phyloP scores from a whole-genome alignment of 2,888 invertebrate genomes.

The Azorinus chamasolen region DNA sequence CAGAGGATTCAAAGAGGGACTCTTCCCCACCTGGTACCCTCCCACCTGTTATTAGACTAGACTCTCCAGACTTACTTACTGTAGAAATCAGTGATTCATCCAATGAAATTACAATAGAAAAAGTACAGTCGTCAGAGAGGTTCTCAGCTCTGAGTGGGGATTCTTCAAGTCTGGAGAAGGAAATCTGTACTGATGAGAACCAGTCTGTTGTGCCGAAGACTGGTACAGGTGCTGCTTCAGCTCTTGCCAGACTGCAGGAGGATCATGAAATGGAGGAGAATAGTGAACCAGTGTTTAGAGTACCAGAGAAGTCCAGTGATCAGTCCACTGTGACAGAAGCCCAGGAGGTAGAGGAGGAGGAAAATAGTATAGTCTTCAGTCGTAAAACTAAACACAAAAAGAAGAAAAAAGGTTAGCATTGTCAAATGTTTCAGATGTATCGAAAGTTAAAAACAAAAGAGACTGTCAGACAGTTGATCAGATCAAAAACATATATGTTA shows the following conservation, averaged over 20 bases:
- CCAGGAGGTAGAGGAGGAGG: neutral
- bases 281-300: conserved; percentile 34
- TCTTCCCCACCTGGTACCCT: conserved; percentile 54
- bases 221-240: conserved; percentile 56
- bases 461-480: too few relatives aligned
- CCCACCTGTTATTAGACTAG: conserved; percentile 75
- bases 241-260: conserved; percentile 35
- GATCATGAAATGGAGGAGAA: conserved; percentile 33
- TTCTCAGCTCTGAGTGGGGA: conserved; percentile 20
- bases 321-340: neutral
- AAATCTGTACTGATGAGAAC: conserved; percentile 13
- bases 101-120: conserved; percentile 20
- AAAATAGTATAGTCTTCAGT: conserved; percentile 73
- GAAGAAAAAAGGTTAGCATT: conserved; percentile 74
- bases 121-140: conserved; percentile 18
- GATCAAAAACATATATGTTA: too few relatives aligned
- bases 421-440: too few relatives aligned
- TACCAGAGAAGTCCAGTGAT: neutral
- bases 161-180: conserved; percentile 15
- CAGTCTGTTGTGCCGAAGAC: conserved; percentile 38
- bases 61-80: conserved; percentile 71
- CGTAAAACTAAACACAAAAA: conserved; percentile 68
- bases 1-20: conserved; percentile 5
- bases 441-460: too few relatives aligned
- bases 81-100: conserved; percentile 6